phyloP scores from a whole-genome alignment of 1,140 invertebrate genomes.

The Limonius californicus region DNA sequence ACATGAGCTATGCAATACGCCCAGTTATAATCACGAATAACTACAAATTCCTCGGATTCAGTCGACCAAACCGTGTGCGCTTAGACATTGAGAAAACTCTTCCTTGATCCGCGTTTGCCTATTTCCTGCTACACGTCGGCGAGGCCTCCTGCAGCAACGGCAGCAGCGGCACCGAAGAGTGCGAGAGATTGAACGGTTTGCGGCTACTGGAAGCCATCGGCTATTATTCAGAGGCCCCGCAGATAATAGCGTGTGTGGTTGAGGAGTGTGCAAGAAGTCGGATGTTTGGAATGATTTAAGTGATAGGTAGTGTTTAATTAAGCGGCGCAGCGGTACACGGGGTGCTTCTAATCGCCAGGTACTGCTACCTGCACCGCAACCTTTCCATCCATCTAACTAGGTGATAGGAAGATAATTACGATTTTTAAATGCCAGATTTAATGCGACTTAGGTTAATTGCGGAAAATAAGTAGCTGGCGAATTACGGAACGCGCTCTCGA shows the following conservation, averaged over 20 bases:
- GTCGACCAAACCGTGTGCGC: constrained; percentile 27
- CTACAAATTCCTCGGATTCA: constrained; percentile 34
- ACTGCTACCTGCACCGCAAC: neutral
- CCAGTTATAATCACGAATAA: constrained; percentile 39
- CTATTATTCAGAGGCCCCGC: no score
- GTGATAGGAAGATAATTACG: neutral
- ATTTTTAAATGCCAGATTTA: constrained; percentile 16
- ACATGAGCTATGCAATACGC: constrained; percentile 29
- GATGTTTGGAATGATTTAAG: neutral
- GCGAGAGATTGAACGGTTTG: neutral
- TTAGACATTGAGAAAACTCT: constrained; percentile 20
- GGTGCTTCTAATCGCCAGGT: neutral
- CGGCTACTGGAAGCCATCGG: neutral
- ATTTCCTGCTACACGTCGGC: constrained; percentile 1
- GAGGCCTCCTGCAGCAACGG: no score
- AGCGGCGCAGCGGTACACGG: neutral
- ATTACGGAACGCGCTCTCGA: neutral
- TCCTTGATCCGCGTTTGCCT: constrained; percentile 3
- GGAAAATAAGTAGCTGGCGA: neutral
- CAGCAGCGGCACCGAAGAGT: neutral
- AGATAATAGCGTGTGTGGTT: neutral
- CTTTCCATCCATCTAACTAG: neutral
- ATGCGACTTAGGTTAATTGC: neutral
- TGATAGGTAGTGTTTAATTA: constrained; percentile 5
- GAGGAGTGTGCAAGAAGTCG: neutral